Evolutionary conservation across 2,113 vertebrate species (phyloP).

Genomic region (Macrotis lagotis): DNA sequence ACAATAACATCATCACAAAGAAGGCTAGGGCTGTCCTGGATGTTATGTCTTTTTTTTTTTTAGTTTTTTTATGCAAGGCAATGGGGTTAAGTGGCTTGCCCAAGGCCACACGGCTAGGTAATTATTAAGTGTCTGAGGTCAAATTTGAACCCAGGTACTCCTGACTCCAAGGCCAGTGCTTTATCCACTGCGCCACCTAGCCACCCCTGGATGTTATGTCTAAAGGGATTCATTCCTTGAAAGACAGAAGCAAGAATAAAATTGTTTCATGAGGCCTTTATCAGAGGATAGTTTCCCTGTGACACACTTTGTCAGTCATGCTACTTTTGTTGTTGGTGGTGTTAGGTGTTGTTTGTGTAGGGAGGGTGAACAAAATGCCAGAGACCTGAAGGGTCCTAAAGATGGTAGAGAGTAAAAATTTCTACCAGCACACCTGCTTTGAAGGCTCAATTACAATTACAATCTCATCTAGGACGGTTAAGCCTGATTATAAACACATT

Average conservation of each 20-base stretch:
- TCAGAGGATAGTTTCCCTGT: slow-evolving; percentile 21
- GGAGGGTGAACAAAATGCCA: slow-evolving; percentile 8
- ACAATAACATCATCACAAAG: slow-evolving; percentile 26
- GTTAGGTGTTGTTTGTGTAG: background rate
- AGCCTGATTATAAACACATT: background rate
- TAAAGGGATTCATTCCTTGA: slow-evolving; percentile 19
- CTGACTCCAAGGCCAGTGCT: too few relatives aligned
- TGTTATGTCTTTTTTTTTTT: too few relatives aligned
- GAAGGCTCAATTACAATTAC: background rate
- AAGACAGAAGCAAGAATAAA: slow-evolving; percentile 1
- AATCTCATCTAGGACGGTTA: background rate
- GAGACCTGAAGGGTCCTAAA: background rate
- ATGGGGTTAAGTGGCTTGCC: too few relatives aligned
- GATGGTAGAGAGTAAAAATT: background rate
- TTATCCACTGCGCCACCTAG: too few relatives aligned
- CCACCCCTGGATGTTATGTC: background rate
- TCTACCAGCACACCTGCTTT: background rate
- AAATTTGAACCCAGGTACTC: too few relatives aligned
- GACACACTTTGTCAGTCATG: slow-evolving; percentile 14
- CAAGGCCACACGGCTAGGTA: too few relatives aligned
- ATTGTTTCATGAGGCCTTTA: background rate
- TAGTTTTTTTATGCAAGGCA: too few relatives aligned
- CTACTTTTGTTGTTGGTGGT: background rate
- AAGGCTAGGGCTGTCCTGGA: slow-evolving; percentile 47
- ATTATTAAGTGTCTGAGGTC: too few relatives aligned